phyloP scores from a whole-genome alignment of 2,113 vertebrate genomes.

The Hemibates koningsi region DNA sequence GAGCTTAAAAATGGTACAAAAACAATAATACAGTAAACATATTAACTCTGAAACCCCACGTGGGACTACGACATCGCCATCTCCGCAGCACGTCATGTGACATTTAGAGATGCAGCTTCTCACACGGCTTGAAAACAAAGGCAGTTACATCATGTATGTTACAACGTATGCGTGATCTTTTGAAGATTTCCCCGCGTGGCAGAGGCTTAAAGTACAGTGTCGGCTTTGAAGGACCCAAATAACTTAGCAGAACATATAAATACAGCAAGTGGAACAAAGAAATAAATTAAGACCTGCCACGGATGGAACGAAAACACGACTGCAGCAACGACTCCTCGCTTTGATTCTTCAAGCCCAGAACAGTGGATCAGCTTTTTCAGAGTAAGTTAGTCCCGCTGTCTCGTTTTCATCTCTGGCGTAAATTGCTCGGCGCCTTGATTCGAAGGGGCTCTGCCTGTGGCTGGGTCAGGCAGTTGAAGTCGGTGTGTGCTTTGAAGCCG shows the following conservation, averaged over 20 bases:
- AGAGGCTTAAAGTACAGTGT: conserved; percentile 15
- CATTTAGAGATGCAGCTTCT: neutral
- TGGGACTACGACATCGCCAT: neutral
- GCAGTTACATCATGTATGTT: conserved; percentile 35
- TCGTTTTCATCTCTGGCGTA: conserved; percentile 2
- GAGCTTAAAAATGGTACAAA: conserved; percentile 16
- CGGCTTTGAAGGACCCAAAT: conserved; percentile 38
- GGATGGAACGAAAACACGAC: neutral
- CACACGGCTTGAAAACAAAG: conserved; percentile 14
- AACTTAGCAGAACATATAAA: conserved; percentile 67
- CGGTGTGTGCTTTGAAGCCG: conserved; percentile 48
- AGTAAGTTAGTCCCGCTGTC: neutral
- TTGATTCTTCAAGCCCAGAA: neutral
- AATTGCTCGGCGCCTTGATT: conserved; percentile 22
- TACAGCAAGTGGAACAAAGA: conserved; percentile 42
- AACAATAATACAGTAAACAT: conserved; percentile 45
- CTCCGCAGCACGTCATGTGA: neutral
- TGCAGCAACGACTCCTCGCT: neutral
- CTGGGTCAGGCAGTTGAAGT: conserved; percentile 7
- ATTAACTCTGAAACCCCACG: conserved; percentile 19
- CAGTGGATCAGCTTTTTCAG: neutral
- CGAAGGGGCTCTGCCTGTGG: neutral
- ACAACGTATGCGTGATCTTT: conserved; percentile 19
- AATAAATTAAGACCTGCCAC: conserved; percentile 46
- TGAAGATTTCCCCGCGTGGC: neutral